Base-by-base conservation (phyloP, 2,797 vertebrate species). In the Heteromormyrus szaboi region DNA sequence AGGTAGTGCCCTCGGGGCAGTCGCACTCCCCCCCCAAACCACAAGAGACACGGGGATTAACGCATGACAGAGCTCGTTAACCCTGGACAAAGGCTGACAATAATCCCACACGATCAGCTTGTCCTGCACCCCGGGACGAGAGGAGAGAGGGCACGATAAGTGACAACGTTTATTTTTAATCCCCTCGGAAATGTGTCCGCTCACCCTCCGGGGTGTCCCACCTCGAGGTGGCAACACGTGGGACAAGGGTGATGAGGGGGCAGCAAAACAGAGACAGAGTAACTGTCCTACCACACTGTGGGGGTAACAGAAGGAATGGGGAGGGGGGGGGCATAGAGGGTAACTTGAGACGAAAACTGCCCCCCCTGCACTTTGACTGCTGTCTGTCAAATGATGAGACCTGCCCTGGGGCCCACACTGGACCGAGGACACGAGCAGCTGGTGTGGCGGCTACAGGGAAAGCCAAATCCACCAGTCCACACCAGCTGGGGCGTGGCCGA, bases 21-120 rank as follows among this genome's bases (percentile, higher is more conserved):
- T 85, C 5, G 19, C 90, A 90, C 89, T 88, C 81, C 85, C 62
- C 50, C 91, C 93, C 90, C 8, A 56, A 65, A 65, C 22, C 62
- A 65, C 62, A 72, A 88, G 92, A 92, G 92, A 94, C 90, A 22
- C 5, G 85, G 92, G 94, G 95, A 95, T 95, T 95, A 95, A 95
- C 95, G 94, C 93, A 95, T 91, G 94, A 95, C 94, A 95, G 93
- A 95, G 93, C 93, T 94, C 44, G 94, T 96, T 96, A 96, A 95
- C 95, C 92, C 93, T 91, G 94, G 91, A 96, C 95, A 96, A 96
- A 95, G 95, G 94, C 89, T 94, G 94, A 95, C 89, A 92, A 93
- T 95, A 95, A 96, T 95, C 95, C 93, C 90, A 91, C 91, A 93
- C 92, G 92, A 94, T 95, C 91, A 65, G 91, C 92, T 88, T 88